Evolutionary conservation across 1,140 invertebrate genomes (phyloP), one percentile per base, ranked within the genome.

Genomic region (Cyrtorhinus lividipennis): DNA sequence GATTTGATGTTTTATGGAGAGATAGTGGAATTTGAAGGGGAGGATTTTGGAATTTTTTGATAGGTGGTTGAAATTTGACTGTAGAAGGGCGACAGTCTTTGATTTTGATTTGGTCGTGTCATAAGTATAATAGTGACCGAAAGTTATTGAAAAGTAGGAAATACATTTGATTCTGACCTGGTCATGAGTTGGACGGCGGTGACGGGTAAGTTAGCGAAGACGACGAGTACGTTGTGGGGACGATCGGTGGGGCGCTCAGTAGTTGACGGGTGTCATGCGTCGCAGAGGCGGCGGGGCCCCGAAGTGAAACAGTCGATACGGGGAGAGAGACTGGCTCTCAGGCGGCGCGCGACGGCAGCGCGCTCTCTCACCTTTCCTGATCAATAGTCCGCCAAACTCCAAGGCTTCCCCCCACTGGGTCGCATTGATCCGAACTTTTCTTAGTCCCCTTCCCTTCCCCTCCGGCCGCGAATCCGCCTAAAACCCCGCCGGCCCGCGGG

Each of bases 331-430:
- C 48, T 53, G 48, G 18, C n/a, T 8, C 48, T 10, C 10, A 53
- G 48, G 10, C 10, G 48, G 48, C 48, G 48, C 12, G 48, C 48
- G 48, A 53, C 48, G 48, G 8, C 48, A 53, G 48, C 48, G 48
- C 48, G 48, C 48, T 53, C 48, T 53, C 48, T 53, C 48, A 53
- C 48, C 48, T 53, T 53, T 20, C 8, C 48, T 53, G 48, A 53
- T 53, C 48, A 53, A 53, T 53, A 53, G 48, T 22, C 48, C 48
- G 48, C 48, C 48, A 53, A 53, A 15, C 48, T 53, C 48, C 48
- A 53, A 53, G 48, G 48, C 48, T 53, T 53, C 48, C 48, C 48
- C 48, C 48, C 48, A 5, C 48, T 20, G 10, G 3, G 5, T 15
- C 30, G 30, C 30, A 38, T 38, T 38, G 30, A 38, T 38, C 30